Percentiles rank a stretch among this genome's conserved stretches.
Evolutionary conservation across 2,113 vertebrate species (phyloP).

Genomic region (Spheniscus mendiculus): DNA sequence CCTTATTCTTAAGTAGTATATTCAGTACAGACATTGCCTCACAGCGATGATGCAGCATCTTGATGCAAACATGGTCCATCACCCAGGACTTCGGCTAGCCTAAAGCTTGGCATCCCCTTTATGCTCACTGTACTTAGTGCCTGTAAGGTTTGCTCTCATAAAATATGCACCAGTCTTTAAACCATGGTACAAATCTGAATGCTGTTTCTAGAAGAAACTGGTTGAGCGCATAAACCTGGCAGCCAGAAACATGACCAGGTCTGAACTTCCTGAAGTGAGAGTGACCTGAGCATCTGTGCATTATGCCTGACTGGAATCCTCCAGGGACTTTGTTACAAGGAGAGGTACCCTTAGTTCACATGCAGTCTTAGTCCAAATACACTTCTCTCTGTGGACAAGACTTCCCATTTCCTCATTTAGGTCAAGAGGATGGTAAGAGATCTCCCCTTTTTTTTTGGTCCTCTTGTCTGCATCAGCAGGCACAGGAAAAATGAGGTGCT

Average conservation of each 20-base stretch:
- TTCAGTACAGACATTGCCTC: neutral
- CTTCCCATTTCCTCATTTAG: neutral
- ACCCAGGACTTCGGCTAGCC: neutral
- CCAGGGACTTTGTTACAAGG: neutral
- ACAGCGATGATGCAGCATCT: neutral
- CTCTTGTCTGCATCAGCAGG: neutral
- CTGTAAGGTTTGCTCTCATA: neutral
- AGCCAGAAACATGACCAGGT: neutral
- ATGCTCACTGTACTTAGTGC: neutral
- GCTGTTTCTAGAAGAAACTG: neutral
- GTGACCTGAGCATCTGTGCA: neutral
- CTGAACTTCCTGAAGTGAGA: neutral
- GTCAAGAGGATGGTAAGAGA: neutral
- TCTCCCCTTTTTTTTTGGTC: neutral
- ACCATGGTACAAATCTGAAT: neutral
- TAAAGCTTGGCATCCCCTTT: neutral
- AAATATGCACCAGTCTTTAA: conserved; percentile 14
- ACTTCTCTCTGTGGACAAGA: neutral
- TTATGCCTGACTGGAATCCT: neutral
- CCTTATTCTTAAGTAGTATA: neutral
- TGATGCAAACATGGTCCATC: neutral
- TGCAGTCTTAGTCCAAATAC: neutral
- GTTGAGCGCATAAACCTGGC: neutral
- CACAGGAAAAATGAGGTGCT: neutral
- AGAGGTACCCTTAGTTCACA: neutral